Evolutionary conservation across 2,888 invertebrate species (phyloP).

Genomic region (Leucophenga maculata): DNA sequence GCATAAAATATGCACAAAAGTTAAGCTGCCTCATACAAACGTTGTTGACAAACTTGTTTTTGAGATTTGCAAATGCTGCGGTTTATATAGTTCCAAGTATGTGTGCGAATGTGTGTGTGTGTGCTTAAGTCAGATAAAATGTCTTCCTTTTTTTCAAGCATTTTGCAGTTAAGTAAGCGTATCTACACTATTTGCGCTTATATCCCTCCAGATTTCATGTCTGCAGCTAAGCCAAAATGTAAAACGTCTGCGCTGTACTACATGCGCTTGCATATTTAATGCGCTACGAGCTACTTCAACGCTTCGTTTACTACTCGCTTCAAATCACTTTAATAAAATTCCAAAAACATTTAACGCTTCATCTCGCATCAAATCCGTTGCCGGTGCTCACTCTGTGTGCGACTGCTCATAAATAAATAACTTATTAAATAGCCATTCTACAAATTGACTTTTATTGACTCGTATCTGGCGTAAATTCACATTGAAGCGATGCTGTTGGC

Average conservation of each 20-base stretch:
- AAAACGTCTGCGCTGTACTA: not conserved
- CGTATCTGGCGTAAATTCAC: conserved; percentile 37
- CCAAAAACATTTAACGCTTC: too few relatives aligned
- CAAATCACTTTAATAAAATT: too few relatives aligned
- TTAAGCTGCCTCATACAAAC: not conserved
- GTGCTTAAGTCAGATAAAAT: too few relatives aligned
- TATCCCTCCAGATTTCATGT: conserved; percentile 11
- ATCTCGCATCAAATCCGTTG: too few relatives aligned
- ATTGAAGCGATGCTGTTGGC: conserved; percentile 29
- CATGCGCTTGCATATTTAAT: not conserved
- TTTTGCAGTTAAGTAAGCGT: too few relatives aligned
- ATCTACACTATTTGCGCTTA: conserved; percentile 1
- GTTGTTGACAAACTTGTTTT: conserved; percentile 2
- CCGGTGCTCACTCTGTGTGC: not conserved
- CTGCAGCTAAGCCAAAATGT: conserved; percentile 25
- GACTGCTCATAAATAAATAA: conserved; percentile 23
- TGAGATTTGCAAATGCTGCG: not conserved
- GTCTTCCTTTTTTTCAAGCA: too few relatives aligned
- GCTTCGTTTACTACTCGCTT: too few relatives aligned
- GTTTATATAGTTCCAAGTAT: too few relatives aligned
- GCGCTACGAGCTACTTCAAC: not conserved
- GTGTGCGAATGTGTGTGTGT: not conserved
- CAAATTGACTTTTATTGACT: conserved; percentile 54
- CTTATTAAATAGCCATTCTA: conserved; percentile 32
- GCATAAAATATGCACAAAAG: not conserved